Evolutionary conservation across 53 echinoderm and acorn worm species (phyloP).

Genomic region (Hippasteria phrygiana): DNA sequence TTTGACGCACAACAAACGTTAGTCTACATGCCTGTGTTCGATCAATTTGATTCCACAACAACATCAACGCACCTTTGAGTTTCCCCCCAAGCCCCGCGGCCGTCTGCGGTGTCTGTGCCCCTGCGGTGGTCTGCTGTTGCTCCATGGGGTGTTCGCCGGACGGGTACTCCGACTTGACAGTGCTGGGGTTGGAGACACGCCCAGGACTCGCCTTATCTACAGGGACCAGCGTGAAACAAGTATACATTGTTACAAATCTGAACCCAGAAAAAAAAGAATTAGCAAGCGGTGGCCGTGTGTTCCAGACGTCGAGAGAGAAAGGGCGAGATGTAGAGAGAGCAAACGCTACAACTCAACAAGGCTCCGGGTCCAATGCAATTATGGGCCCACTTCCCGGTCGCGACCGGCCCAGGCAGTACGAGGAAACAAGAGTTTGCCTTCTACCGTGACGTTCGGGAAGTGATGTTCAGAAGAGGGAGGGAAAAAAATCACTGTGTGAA

Average conservation of each 20-base stretch:
- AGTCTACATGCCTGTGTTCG: neutral
- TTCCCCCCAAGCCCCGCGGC: conserved; percentile 1
- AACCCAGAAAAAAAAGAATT: neutral
- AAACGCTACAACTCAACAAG: neutral
- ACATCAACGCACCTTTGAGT: conserved; percentile 33
- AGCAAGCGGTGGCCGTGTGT: neutral
- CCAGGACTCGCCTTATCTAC: conserved; percentile 39
- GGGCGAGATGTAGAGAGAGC: neutral
- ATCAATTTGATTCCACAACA: neutral
- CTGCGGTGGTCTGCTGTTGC: neutral
- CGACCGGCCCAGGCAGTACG: neutral
- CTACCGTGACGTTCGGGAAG: conserved; percentile 56
- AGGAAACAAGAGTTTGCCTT: conserved; percentile 27
- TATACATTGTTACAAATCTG: conserved; percentile 23
- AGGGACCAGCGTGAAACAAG: conserved; percentile 53
- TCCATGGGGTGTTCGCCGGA: conserved; percentile 15
- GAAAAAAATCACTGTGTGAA: conserved; percentile 7
- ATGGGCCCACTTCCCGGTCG: conserved; percentile 61
- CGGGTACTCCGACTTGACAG: conserved; percentile 45
- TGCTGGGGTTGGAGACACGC: conserved; percentile 39
- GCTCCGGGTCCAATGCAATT: conserved; percentile 12
- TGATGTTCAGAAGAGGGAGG: conserved; percentile 54
- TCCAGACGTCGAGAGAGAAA: neutral
- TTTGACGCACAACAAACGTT: neutral
- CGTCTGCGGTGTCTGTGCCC: neutral